Percentiles rank a stretch among this genome's conserved stretches.
These are phyloP conservation scores for Omphaloscelis lunosa DNA, from an alignment of 2,888 invertebrate genomes.

Conservation along the genomic window DNA sequence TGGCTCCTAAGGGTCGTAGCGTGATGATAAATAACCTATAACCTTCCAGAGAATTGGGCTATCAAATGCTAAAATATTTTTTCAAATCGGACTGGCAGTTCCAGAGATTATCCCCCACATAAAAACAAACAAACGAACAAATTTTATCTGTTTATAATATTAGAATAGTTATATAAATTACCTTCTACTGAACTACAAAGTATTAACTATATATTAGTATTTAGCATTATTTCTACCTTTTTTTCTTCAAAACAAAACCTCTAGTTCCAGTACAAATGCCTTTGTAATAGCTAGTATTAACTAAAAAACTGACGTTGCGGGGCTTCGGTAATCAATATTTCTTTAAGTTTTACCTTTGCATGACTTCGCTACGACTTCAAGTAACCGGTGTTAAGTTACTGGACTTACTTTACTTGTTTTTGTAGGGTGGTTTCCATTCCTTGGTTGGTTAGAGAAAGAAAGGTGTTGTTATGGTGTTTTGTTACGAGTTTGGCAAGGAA, in stretches of 20 bases:
- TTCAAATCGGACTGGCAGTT: no score
- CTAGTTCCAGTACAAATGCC: constrained; percentile 13
- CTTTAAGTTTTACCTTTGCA: constrained; percentile 47
- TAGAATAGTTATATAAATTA: no score
- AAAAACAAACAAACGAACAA: no score
- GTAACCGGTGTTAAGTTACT: constrained; percentile 45
- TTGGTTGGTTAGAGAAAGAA: neutral
- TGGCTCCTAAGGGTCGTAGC: no score
- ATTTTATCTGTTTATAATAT: no score
- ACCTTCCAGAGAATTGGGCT: no score
- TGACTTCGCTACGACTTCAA: constrained; percentile 36
- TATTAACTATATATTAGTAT: neutral
- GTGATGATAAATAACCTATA: no score
- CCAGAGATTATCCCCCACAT: no score
- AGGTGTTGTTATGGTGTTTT: no score
- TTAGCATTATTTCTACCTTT: constrained; percentile 14
- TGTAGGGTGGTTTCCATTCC: neutral
- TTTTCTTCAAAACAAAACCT: neutral
- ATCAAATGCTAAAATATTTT: no score
- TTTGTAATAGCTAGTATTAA: constrained; percentile 37
- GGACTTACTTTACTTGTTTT: constrained; percentile 17
- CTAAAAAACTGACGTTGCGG: constrained; percentile 6
- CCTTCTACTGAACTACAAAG: no score
- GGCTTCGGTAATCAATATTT: constrained; percentile 59
- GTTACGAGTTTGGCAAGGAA: no score